Evolutionary conservation across 2,888 invertebrate species (phyloP), one percentile per base, ranked within the genome.

Genomic region (Apoda limacodes): DNA sequence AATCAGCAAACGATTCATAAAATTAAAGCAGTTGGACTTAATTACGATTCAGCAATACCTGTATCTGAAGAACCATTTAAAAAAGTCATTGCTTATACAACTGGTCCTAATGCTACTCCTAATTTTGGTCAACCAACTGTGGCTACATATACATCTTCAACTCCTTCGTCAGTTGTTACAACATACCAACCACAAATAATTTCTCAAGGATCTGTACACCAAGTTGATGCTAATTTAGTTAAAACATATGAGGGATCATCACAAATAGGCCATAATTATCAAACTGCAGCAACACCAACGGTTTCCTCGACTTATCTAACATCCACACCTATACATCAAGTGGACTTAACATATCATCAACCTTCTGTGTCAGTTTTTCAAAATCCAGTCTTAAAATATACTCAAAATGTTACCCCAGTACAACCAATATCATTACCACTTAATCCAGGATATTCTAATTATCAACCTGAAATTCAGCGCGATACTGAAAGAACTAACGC

Each of bases 391-490:
- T 34, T 70, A 5, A 55, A 69, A 42, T 75, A 68, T 34, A 60
- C 58, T 3, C 58, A 69, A 45, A 59, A 65, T 29, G 52, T 55
- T n/a, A 60, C 66, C 11, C 70, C 76, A n/a, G 46, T 61, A 0
- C 52, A 60, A 37, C 70, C 74, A 3, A 65, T 70, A 19, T 64
- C 66, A 5, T 58, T 69, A 46, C 63, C 62, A 9, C 32, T 64
- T 9, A 57, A 50, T 28, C 60, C 67, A 49, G 64, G 59, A 4
- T 69, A 70, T 37, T 57, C 64, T 1, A 74, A 72, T 33, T 63
- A 44, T 30, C 72, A 75, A 42, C 76, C 78, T 4, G 78, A 74
- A 59, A 70, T 72, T 25, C 74, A 74, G 48, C 59, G 67, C 36
- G 60, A 64, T 25, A 34, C 57, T 21, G 68, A 68, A 42, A 49